Conservation (phyloP, 2,797 vertebrate genomes). For the Gorsachius magnificus region DNA sequence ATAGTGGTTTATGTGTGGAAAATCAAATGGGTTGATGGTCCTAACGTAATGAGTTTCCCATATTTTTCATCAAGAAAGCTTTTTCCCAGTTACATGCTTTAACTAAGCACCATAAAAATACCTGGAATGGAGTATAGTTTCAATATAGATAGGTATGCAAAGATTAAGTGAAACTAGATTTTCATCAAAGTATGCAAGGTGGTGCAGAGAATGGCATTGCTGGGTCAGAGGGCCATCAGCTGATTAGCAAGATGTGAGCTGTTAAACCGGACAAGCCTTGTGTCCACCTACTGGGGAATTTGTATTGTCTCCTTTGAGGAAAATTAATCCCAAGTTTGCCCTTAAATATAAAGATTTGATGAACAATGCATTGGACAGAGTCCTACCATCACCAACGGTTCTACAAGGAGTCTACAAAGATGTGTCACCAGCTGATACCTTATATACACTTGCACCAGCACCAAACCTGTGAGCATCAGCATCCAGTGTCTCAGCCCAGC, state of each 20-base stretch:
- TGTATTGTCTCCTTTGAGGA: neutral
- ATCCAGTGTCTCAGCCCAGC: fast-evolving
- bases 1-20: neutral
- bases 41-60: neutral
- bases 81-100: neutral
- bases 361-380: neutral
- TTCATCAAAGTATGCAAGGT: neutral
- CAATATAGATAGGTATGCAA: neutral
- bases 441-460: neutral
- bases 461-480: neutral
- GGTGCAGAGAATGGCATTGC: neutral
- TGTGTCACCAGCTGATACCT: neutral
- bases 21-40: neutral
- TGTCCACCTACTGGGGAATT: neutral
- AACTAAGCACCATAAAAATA: neutral
- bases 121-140: neutral
- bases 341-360: neutral
- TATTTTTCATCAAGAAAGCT: neutral
- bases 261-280: neutral
- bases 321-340: neutral
- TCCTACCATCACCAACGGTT: neutral
- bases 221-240: neutral
- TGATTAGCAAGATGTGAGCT: neutral
- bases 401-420: neutral
- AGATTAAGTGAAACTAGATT: neutral